Conservation (phyloP, 2,888 invertebrate genomes). For the Sipunculus nudus region DNA sequence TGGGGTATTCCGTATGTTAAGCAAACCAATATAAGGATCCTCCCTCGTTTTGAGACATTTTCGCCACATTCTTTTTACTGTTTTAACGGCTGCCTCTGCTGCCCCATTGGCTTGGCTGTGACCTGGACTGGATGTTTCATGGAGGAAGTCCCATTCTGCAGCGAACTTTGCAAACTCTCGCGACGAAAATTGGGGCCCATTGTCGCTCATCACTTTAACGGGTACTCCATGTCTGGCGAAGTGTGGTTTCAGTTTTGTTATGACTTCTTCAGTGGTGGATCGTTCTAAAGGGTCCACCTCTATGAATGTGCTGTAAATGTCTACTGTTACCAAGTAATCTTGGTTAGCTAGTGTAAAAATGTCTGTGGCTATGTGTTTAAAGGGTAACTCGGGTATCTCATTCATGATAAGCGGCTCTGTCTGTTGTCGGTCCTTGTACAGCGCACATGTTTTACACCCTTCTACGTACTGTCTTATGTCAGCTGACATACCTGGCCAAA, state of each 20-base stretch:
- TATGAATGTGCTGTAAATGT: constrained; percentile 34
- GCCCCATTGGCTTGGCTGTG: constrained; percentile 37
- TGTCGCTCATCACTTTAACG: constrained; percentile 27
- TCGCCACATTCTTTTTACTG: constrained; percentile 29
- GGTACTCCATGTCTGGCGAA: constrained; percentile 29
- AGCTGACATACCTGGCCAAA: constrained; percentile 1
- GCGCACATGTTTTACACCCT: constrained; percentile 1
- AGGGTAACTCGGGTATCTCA: constrained; percentile 31
- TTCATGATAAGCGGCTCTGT: constrained; percentile 19
- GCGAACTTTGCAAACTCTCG: constrained; percentile 27
- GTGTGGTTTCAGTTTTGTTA: constrained; percentile 14
- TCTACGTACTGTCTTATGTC: constrained; percentile 3
- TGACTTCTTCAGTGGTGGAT: constrained; percentile 22
- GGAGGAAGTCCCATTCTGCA: constrained; percentile 32
- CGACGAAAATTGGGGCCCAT: constrained; percentile 31
- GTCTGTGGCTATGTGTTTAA: constrained; percentile 34
- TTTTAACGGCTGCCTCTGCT: constrained; percentile 38
- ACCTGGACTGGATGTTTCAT: constrained; percentile 29
- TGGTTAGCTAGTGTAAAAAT: constrained; percentile 26
- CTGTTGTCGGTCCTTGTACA: not conserved
- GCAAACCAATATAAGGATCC: constrained; percentile 8
- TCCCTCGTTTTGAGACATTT: constrained; percentile 5
- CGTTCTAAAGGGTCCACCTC: constrained; percentile 28
- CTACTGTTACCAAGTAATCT: constrained; percentile 36
- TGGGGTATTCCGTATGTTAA: constrained; percentile 8